Base-by-base conservation (phyloP, 2,888 invertebrate species). In the Ennomos quercinarius region DNA sequence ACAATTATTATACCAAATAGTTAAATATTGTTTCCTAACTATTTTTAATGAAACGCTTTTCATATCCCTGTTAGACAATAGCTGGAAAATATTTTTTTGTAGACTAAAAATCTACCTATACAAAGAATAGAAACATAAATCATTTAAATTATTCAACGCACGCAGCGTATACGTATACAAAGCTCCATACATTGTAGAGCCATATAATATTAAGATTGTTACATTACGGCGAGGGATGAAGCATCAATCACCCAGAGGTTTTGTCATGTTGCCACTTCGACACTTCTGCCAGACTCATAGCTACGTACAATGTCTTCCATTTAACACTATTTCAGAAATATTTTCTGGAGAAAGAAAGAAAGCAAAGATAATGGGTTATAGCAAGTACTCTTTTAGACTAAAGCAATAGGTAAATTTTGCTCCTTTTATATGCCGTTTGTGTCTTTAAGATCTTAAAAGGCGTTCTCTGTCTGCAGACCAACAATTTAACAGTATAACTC, bases 401-500 rank as follows among this genome's bases (percentile, higher is more conserved):
- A 59, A 68, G 34, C 50, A 9, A 17, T 11, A 67, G n/a, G n/a
- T n/a, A n/a, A 76, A 77, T 78, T 71, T 74, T 74, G 83, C 51
- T 81, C 78, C 77, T 71, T 83, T 81, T 80, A 48, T 81, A 80
- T 80, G 77, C 77, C 80, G 83, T 83, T 83, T 83, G 80, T 84
- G 81, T 74, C 77, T 77, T 80, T 78, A 86, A 88, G 81, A 83
- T 86, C 84, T 84, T 80, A 80, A 85, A 85, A 81, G 81, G 83
- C 83, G 83, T 83, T 75, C 78, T 81, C 80, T 80, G 80, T 83
- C 84, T 83, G 78, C 81, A 74, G 78, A 84, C 84, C 85, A 87
- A 90, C 89, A 90, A 87, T 91, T 90, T 89, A 89, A 86, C 88
- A 81, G 87, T 77, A 78, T 81, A 89, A 91, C 89, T 91, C 86